Base-by-base conservation (phyloP, 2,113 vertebrate genomes). In the Aspiorhynchus laticeps region DNA sequence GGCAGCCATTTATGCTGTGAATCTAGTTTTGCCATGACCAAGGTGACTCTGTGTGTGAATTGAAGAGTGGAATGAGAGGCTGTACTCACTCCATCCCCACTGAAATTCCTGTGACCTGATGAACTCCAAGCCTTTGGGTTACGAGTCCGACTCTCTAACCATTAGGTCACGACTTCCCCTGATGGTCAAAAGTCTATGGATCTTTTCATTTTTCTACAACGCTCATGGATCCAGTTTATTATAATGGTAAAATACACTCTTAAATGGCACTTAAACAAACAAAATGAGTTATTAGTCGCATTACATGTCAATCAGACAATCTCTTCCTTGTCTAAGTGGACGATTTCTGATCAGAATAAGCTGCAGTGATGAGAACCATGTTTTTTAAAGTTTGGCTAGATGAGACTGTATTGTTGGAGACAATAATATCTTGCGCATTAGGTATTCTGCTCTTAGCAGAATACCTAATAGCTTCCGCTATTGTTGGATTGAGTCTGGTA, bases 391-490 rank as follows among this genome's bases (percentile, higher is more conserved):
- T 14, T 46, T 75, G 73, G 38, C 41, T 75, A 26, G n/a, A 46
- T 75, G 41, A 76, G n/a, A 76, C 73, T 76, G 24, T 75, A 76
- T 48, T 76, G 41, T 28, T 76, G 41, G 12, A 28, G 7, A 28
- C 12, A 48, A 76, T 76, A 48, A 76, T 15, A 14, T 76, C 41
- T 26, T 46, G 6, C 12, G 17, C 6, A 48, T 76, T 76, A 46
- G 12, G n/a, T 14, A 48, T 43, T 46, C 41, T 76, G n/a, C n/a
- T 75, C 41, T 76, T 76, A 76, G 43, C n/a, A n/a, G n/a, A n/a
- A n/a, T n/a, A n/a, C n/a, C n/a, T n/a, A n/a, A n/a, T n/a, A n/a
- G n/a, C n/a, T n/a, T n/a, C 41, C 14, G 12, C 74, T 76, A 41
- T 46, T 76, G 74, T 76, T 76, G 24, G 14, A 76, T 7, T 8